Conservation (phyloP, 2,797 vertebrate species). For the Borostomias antarcticus region DNA sequence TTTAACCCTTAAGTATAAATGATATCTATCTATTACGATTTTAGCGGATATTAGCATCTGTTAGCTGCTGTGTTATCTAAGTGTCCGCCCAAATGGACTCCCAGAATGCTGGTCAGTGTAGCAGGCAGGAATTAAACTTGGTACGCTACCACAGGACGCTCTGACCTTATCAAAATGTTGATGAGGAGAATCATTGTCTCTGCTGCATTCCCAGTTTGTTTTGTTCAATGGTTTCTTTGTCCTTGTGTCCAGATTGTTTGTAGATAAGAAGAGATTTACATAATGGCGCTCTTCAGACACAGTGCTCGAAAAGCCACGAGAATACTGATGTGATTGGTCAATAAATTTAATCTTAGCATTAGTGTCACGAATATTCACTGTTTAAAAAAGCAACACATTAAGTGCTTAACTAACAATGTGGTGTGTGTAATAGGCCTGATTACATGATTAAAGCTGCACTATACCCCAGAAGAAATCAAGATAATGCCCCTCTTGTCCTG, state of each 20-base stretch:
- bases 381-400: neutral
- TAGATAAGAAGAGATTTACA: conserved; percentile 67
- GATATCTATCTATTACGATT: neutral
- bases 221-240: conserved; percentile 47
- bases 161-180: conserved; percentile 66
- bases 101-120: conserved; percentile 33
- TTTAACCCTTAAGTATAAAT: conserved; percentile 21
- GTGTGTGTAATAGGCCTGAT: conserved; percentile 44
- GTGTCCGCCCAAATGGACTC: too few species aligned
- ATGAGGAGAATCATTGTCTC: conserved; percentile 44
- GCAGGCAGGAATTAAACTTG: conserved; percentile 22
- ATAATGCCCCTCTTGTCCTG: conserved; percentile 52
- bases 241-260: conserved; percentile 59
- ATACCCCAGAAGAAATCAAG: conserved; percentile 29
- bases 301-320: conserved; percentile 39
- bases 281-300: conserved; percentile 63
- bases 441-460: conserved; percentile 42
- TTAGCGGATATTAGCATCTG: too few species aligned
- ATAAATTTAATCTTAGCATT: neutral
- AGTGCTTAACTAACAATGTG: neutral
- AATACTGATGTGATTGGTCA: conserved; percentile 44
- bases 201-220: conserved; percentile 58
- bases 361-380: neutral
- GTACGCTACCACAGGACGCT: conserved; percentile 29
- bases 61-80: too few species aligned